Percentiles rank a stretch among this genome's conserved stretches.
These are phyloP conservation scores for Smutsia gigantea DNA, from an alignment of 2,797 vertebrate species.

Conservation along the genomic window DNA sequence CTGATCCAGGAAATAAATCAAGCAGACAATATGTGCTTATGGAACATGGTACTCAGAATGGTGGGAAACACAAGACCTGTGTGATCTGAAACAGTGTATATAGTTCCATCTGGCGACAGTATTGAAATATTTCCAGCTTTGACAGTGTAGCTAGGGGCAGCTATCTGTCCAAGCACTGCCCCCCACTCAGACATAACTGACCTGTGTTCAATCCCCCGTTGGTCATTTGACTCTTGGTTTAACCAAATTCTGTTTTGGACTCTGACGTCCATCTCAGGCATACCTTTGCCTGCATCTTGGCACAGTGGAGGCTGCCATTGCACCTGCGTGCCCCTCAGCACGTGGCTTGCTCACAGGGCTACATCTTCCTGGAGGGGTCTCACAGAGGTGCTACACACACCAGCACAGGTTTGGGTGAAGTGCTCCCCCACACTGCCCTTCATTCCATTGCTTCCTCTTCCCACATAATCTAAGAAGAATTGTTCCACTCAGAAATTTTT, in stretches of 20 bases:
- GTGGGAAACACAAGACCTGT: background rate
- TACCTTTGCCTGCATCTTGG: background rate
- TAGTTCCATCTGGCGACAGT: rapidly evolving
- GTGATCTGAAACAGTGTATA: background rate
- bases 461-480: background rate
- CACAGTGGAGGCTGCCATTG: background rate
- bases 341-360: background rate
- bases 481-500: background rate
- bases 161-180: background rate
- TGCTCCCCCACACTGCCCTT: background rate
- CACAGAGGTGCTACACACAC: background rate
- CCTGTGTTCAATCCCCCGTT: background rate
- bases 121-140: background rate
- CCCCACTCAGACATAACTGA: background rate
- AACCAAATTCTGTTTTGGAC: background rate
- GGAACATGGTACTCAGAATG: background rate
- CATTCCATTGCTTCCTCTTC: background rate
- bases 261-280: background rate
- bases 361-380: background rate
- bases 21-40: background rate
- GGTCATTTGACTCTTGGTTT: background rate
- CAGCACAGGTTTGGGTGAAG: background rate
- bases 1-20: background rate
- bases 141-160: background rate
- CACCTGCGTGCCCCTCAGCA: background rate